A percentile compares a stretch with the other conserved stretches of the same genome.
Evolutionary conservation across 1,140 invertebrate genomes (phyloP).

Genomic region (Philopotamus ludificatus): DNA sequence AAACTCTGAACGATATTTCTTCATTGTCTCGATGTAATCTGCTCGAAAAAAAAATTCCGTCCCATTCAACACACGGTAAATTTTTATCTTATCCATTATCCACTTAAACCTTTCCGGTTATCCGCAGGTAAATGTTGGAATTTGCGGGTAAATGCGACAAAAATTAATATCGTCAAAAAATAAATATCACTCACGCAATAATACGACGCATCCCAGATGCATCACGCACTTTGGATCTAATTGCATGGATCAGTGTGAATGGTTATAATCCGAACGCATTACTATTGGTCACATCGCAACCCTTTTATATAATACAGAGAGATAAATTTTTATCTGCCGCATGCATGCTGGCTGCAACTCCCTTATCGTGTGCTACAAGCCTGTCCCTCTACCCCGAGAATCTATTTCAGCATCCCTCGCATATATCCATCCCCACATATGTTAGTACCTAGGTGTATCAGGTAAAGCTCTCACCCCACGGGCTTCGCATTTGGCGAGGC

Average conservation of each 20-base stretch:
- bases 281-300: neutral
- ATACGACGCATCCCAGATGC: neutral
- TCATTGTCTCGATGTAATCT: too few relatives aligned
- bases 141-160: too few relatives aligned
- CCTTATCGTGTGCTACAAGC: neutral
- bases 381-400: neutral
- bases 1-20: too few relatives aligned
- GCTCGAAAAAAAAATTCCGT: neutral
- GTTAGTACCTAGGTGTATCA: slow-evolving; percentile 7
- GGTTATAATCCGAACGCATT: neutral
- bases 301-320: too few relatives aligned
- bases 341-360: too few relatives aligned
- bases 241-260: neutral
- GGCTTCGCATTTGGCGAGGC: slow-evolving; percentile 15
- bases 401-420: neutral
- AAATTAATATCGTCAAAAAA: too few relatives aligned
- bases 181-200: too few relatives aligned
- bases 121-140: neutral
- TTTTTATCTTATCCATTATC: neutral
- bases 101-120: neutral
- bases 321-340: neutral
- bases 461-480: slow-evolving; percentile 3
- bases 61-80: too few relatives aligned
- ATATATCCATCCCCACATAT: slow-evolving; percentile 8
- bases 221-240: neutral